phyloP scores from a whole-genome alignment of 2,888 invertebrate species.

The Halictus ligatus region DNA sequence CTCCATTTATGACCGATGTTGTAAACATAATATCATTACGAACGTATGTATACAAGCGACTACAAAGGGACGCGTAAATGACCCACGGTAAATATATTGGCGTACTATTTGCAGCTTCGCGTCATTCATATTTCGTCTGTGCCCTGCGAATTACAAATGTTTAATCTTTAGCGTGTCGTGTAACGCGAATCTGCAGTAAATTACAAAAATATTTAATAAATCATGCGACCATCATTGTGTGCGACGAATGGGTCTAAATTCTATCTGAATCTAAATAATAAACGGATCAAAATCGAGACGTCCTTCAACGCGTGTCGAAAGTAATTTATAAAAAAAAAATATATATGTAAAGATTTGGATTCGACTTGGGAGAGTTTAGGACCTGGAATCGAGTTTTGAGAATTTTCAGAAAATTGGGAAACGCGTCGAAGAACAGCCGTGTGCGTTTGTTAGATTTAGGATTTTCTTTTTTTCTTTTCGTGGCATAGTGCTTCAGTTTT shows the following conservation, averaged over 20 bases:
- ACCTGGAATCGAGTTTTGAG: neutral
- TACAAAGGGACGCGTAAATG: conserved; percentile 2
- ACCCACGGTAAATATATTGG: neutral
- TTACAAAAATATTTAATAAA: neutral
- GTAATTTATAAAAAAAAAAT: too few relatives aligned
- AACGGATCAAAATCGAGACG: neutral
- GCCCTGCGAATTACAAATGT: neutral
- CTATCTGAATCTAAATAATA: neutral
- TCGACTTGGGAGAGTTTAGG: too few relatives aligned
- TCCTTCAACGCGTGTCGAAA: too few relatives aligned
- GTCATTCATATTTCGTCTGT: neutral
- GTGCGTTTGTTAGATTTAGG: neutral
- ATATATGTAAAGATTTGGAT: too few relatives aligned
- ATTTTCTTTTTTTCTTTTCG: neutral
- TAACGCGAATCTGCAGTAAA: neutral
- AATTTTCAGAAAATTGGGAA: neutral
- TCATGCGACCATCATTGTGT: neutral
- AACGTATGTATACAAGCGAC: neutral
- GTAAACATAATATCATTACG: neutral
- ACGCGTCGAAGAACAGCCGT: neutral
- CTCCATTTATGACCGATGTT: conserved; percentile 4
- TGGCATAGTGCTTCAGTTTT: neutral
- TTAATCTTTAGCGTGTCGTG: neutral
- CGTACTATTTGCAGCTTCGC: neutral
- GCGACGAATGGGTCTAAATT: neutral